Base-by-base conservation (phyloP, 2,113 vertebrate genomes). In the Mirza zaza region DNA sequence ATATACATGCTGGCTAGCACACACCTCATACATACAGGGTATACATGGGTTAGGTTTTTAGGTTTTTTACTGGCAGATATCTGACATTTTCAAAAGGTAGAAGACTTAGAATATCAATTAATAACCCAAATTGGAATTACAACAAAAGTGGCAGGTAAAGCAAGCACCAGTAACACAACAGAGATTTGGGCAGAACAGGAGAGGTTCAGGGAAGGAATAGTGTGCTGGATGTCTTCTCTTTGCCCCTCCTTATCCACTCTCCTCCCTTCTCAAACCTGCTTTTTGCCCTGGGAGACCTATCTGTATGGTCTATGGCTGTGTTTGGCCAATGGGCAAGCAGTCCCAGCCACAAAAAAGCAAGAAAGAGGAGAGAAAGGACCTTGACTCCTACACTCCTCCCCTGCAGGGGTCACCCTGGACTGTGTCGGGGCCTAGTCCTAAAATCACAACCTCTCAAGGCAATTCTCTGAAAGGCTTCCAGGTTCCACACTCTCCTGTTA, bases 61-160 rank as follows among this genome's bases (percentile, higher is more conserved):
- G 34, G 9, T 48, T 36, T 79, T 71, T 61, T 63, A 73, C 50
- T 32, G 90, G 8, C 8, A 91, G 63, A 88, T 87, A 6, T 25
- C n/a, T 81, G 34, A 34, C 71, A 88, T 82, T 97, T 95, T 96
- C 84, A 59, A 23, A 59, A 88, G 23, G 34, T n/a, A 15, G 34
- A 86, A 83, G 48, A 42, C 61, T 86, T 59, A 81, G 15, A 68
- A 6, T 42, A 77, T 68, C 50, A 57, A 71, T 50, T 36, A 80
- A 59, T 45, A 63, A 63, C 55, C 32, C 71, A 82, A 79, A 50
- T 0, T 71, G 36, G 61, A 81, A 92, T 91, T 82, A 63, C 32
- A 93, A 50, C 42, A 65, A 75, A 92, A 89, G 85, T 80, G 68
- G 50, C 48, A 89, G 42, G 14, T 23, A 10, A 93, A 55, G 48